Percentiles rank a stretch among this genome's conserved stretches.
Conservation (phyloP, 2,888 invertebrate species). For the Baronia brevicornis region DNA sequence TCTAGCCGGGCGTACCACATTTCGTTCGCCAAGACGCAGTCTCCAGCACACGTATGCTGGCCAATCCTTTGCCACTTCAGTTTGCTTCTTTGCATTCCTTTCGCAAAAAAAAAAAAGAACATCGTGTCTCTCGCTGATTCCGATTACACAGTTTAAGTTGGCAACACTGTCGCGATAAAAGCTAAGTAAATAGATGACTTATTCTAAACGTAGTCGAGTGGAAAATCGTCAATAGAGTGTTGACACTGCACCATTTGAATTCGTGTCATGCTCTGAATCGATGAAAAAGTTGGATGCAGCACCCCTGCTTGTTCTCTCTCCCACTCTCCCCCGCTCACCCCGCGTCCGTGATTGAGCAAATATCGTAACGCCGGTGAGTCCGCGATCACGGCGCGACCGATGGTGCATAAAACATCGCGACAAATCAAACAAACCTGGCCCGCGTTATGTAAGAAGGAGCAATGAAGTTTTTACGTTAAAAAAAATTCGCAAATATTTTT, state of each 20-base stretch:
- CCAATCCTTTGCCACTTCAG: too few species aligned
- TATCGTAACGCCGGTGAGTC: constrained; percentile 37
- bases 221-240: constrained; percentile 33
- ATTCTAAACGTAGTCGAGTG: too few species aligned
- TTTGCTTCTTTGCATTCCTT: constrained; percentile 18
- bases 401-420: constrained; percentile 57
- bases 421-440: constrained; percentile 38
- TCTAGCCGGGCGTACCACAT: too few species aligned
- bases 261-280: constrained; percentile 33
- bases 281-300: constrained; percentile 13
- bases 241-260: constrained; percentile 37
- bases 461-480: not conserved
- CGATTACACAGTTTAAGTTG: too few species aligned
- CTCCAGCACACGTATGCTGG: too few species aligned
- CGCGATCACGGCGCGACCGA: constrained; percentile 42
- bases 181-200: too few species aligned
- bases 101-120: constrained; percentile 3
- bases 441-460: constrained; percentile 24
- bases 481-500: not conserved
- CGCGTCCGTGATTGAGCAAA: constrained; percentile 47
- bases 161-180: too few species aligned
- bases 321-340: constrained; percentile 15
- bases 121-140: too few species aligned
- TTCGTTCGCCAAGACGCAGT: too few species aligned
- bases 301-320: not conserved